These are phyloP conservation scores for Neoitamus cyanurus DNA, from an alignment of 2,888 invertebrate genomes.

Conservation along the genomic window DNA sequence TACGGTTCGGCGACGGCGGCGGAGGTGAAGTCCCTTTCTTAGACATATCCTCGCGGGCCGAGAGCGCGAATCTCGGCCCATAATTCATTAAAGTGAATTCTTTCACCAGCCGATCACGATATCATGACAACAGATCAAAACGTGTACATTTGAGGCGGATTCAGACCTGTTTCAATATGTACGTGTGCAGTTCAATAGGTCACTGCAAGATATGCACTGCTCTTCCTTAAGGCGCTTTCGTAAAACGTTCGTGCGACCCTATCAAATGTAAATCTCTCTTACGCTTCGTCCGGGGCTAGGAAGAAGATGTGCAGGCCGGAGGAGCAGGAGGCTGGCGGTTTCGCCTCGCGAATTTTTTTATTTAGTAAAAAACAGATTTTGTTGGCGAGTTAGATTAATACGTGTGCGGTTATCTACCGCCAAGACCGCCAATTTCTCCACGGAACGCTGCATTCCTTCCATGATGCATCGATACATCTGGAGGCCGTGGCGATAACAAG, in stretches of 20 bases:
- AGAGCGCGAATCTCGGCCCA: background rate
- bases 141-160: slow-evolving; percentile 36
- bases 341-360: background rate
- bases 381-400: slow-evolving; percentile 30
- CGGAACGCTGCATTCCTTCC: slow-evolving; percentile 11
- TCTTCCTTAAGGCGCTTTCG: slow-evolving; percentile 45
- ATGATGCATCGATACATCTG: slow-evolving; percentile 28
- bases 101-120: slow-evolving; percentile 43
- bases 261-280: slow-evolving; percentile 46
- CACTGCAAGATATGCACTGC: slow-evolving; percentile 32
- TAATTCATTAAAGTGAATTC: slow-evolving; percentile 43
- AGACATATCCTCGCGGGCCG: background rate
- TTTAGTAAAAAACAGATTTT: slow-evolving; percentile 3
- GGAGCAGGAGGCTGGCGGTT: background rate
- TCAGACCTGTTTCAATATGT: slow-evolving; percentile 40
- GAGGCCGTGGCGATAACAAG: background rate
- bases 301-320: background rate
- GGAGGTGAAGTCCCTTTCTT: background rate
- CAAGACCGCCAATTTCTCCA: slow-evolving; percentile 10
- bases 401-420: slow-evolving; percentile 21
- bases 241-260: slow-evolving; percentile 32
- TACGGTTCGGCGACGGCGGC: background rate
- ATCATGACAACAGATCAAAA: slow-evolving; percentile 37
- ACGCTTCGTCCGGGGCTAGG: background rate
- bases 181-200: slow-evolving; percentile 45